A percentile compares a stretch with the other conserved stretches of the same genome.
Conservation (phyloP, 2,797 vertebrate genomes). For the Rhyacichthys aspro region DNA sequence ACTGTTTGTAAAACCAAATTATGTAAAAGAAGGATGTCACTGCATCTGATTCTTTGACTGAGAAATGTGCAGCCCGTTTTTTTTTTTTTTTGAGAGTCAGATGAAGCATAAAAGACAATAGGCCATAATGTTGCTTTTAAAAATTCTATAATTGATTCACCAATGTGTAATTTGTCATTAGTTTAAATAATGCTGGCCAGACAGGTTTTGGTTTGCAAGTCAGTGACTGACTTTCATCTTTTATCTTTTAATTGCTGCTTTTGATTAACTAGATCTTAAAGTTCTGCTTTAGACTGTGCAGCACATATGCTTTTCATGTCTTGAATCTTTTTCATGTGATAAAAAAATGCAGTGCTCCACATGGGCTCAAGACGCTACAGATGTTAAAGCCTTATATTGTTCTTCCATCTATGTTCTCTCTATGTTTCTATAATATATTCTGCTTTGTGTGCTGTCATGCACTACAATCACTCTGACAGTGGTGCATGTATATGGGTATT, state of each 20-base stretch:
- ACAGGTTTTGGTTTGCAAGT: background rate
- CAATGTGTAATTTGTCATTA: background rate
- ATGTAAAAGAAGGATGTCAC: too few species aligned
- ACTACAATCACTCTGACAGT: conserved; percentile 45
- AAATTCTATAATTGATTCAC: background rate
- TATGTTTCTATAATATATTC: conserved; percentile 14
- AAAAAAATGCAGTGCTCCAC: conserved; percentile 2
- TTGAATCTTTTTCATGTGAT: conserved; percentile 3
- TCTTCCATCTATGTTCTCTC: too few species aligned
- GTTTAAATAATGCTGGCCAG: background rate
- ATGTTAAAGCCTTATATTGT: background rate
- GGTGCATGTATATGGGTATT: conserved; percentile 52
- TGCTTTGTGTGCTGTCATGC: conserved; percentile 27
- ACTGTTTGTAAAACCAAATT: too few species aligned
- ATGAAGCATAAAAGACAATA: too few species aligned
- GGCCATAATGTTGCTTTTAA: background rate
- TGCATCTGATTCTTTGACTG: too few species aligned
- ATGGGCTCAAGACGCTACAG: background rate
- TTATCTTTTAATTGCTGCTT: conserved; percentile 6
- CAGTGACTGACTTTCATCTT: background rate
- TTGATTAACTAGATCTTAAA: conserved; percentile 12
- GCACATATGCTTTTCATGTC: background rate
- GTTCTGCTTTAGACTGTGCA: background rate
- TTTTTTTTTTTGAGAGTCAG: too few species aligned
- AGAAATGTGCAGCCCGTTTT: too few species aligned